A percentile compares a stretch with the other conserved stretches of the same genome.
Evolutionary conservation across 2,888 invertebrate genomes (phyloP).

Genomic region (Charanyca ferruginea): DNA sequence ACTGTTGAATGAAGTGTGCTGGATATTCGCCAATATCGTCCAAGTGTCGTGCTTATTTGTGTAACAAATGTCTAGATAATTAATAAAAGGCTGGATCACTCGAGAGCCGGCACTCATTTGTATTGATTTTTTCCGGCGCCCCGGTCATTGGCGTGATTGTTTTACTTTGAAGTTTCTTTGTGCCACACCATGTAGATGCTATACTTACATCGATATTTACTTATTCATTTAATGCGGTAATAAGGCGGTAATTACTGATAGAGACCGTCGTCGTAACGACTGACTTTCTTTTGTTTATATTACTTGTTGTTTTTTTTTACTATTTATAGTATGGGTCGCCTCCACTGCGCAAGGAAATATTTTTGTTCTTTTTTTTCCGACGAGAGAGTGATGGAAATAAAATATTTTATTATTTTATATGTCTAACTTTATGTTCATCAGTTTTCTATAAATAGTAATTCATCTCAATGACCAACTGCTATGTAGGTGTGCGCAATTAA

Average conservation of each 20-base stretch:
- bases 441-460: neutral
- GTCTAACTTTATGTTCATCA: neutral
- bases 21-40: constrained; percentile 68
- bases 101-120: constrained; percentile 69
- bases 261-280: neutral
- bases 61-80: constrained; percentile 39
- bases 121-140: constrained; percentile 86
- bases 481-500: constrained; percentile 24
- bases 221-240: constrained; percentile 1
- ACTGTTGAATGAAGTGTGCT: constrained; percentile 75
- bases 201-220: constrained; percentile 17
- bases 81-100: constrained; percentile 13
- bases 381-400: neutral
- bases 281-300: constrained; percentile 11
- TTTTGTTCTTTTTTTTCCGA: neutral
- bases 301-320: constrained; percentile 33
- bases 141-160: constrained; percentile 73
- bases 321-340: constrained; percentile 24
- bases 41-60: constrained; percentile 27
- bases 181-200: constrained; percentile 24
- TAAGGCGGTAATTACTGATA: constrained; percentile 5
- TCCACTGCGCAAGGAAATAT: constrained; percentile 9
- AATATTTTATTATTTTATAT: neutral
- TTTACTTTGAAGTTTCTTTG: constrained; percentile 74
- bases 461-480: neutral